A percentile compares a stretch with the other conserved stretches of the same genome.
These are phyloP conservation scores for Semibalanus balanoides DNA, from an alignment of 1,140 invertebrate genomes.

Conservation along the genomic window DNA sequence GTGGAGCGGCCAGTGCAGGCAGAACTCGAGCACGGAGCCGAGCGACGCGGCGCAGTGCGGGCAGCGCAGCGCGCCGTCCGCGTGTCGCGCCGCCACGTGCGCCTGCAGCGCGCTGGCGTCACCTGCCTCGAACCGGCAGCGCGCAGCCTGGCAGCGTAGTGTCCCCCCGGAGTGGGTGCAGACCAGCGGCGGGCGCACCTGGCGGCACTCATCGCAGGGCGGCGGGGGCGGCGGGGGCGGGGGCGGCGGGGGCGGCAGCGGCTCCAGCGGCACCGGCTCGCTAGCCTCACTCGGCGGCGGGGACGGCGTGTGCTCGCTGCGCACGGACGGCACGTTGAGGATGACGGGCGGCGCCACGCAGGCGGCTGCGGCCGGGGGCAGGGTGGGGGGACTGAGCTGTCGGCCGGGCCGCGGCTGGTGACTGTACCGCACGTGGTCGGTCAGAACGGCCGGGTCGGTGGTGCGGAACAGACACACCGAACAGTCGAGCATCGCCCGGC, in stretches of 20 bases:
- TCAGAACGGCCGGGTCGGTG: conserved; percentile 22
- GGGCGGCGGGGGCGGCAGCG: not conserved
- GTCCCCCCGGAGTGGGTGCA: not conserved
- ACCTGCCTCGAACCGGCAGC: conserved; percentile 36
- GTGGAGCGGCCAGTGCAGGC: conserved; percentile 1
- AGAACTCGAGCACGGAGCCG: not conserved
- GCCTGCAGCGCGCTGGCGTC: conserved; percentile 31
- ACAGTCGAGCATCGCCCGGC: conserved; percentile 27
- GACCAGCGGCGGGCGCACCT: not conserved
- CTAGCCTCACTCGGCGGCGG: not conserved
- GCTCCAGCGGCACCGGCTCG: not conserved
- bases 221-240: not conserved
- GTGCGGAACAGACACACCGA: conserved; percentile 28
- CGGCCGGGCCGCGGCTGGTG: conserved; percentile 21
- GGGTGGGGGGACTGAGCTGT: not conserved
- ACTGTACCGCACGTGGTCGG: conserved; percentile 23
- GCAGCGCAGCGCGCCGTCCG: conserved; percentile 3
- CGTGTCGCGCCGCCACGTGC: conserved; percentile 20
- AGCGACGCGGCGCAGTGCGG: not conserved
- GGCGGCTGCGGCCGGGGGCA: not conserved
- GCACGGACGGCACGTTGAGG: conserved; percentile 13
- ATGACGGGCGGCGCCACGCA: not conserved
- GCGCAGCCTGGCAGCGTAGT: not conserved
- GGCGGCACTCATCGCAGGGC: not conserved
- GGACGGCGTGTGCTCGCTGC: not conserved